These are phyloP conservation scores for Craniophora ligustri DNA, from an alignment of 2,888 invertebrate species.

Conservation along the genomic window DNA sequence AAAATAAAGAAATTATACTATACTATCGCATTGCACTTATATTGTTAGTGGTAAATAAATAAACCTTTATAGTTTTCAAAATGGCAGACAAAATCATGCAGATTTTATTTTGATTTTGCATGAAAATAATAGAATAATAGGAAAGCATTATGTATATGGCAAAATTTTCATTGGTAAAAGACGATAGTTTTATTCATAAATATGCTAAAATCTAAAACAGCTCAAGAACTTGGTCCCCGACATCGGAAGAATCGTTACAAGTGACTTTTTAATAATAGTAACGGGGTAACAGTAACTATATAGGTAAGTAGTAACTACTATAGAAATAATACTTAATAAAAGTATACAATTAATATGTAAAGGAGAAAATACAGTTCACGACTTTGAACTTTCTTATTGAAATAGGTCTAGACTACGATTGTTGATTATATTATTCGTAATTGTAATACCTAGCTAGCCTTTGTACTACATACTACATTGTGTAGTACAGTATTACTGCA, in stretches of 20 bases:
- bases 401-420: conserved; percentile 8
- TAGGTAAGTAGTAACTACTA: too few relatives aligned
- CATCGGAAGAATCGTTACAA: conserved; percentile 5
- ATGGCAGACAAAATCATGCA: too few relatives aligned
- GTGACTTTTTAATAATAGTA: conserved; percentile 18
- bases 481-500: too few relatives aligned
- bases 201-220: background rate
- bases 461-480: too few relatives aligned
- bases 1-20: too few relatives aligned
- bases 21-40: too few relatives aligned
- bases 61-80: too few relatives aligned
- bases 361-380: too few relatives aligned
- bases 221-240: background rate
- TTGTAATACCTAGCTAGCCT: background rate
- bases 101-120: too few relatives aligned
- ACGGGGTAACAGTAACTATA: too few relatives aligned
- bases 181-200: background rate
- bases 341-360: too few relatives aligned
- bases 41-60: too few relatives aligned
- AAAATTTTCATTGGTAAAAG: conserved; percentile 7
- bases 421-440: conserved; percentile 11
- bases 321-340: conserved; percentile 16
- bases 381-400: conserved; percentile 28
- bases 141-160: background rate
- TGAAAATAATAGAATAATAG: conserved; percentile 2